Conservation (phyloP, 2,113 vertebrate species). For the Theropithecus gelada region DNA sequence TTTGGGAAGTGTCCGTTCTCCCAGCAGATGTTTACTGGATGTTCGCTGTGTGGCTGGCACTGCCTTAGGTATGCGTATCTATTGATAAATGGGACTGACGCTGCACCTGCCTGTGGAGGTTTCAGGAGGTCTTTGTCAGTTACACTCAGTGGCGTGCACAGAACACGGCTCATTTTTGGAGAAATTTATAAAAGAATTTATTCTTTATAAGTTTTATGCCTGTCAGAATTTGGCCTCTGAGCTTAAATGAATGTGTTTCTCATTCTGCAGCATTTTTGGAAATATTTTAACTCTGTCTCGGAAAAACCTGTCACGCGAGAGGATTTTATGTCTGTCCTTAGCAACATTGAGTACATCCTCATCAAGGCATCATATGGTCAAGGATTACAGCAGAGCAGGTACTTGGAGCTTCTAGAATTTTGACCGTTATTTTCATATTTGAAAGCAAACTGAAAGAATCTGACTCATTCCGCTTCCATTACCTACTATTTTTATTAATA, state of each 20-base stretch:
- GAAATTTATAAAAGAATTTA: neutral
- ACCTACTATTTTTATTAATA: neutral
- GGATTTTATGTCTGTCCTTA: constrained; percentile 94
- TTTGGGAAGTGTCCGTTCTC: neutral
- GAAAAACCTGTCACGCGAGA: constrained; percentile 88
- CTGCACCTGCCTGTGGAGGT: rapidly evolving
- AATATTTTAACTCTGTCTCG: constrained; percentile 95
- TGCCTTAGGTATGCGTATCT: rapidly evolving
- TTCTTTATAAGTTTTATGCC: neutral
- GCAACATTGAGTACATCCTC: constrained; percentile 91
- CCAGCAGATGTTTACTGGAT: rapidly evolving
- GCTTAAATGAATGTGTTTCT: neutral
- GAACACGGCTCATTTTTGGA: neutral
- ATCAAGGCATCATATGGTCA: constrained; percentile 94
- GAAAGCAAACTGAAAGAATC: neutral
- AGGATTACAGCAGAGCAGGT: constrained; percentile 95
- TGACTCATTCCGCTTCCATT: neutral
- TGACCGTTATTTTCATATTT: neutral
- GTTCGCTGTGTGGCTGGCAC: neutral
- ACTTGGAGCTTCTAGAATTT: constrained; percentile 14
- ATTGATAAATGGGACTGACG: neutral
- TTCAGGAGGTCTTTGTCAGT: neutral
- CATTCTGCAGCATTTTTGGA: constrained; percentile 90
- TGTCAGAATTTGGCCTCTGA: neutral
- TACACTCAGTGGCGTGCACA: neutral